A percentile compares a stretch with the other conserved stretches of the same genome.
phyloP scores from a whole-genome alignment of 2,113 vertebrate species.

The Tympanuchus pallidicinctus region DNA sequence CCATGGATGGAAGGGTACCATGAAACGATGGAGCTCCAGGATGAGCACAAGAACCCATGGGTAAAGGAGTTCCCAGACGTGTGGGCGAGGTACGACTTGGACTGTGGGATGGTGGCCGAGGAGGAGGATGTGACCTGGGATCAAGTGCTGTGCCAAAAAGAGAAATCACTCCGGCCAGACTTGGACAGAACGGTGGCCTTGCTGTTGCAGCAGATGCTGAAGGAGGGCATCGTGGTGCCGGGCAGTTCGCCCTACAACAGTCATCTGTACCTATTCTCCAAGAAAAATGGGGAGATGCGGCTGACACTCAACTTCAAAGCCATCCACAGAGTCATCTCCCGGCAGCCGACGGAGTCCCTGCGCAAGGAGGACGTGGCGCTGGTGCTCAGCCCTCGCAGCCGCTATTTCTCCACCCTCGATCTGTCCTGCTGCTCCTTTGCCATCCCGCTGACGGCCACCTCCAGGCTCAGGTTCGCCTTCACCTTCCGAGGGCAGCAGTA shows the following conservation, averaged over 20 bases:
- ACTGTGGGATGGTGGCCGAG: not conserved
- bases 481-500: not conserved
- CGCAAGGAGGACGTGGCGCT: fast-evolving
- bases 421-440: not conserved
- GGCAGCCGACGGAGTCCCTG: not conserved
- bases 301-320: not conserved
- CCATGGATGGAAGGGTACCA: not conserved
- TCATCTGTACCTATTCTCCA: not conserved
- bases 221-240: not conserved
- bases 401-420: not conserved
- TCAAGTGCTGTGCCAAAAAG: fast-evolving
- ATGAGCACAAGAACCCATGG: not conserved
- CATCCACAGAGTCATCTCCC: not conserved
- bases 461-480: slow-evolving; percentile 2
- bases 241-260: not conserved
- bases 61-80: not conserved
- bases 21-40: not conserved
- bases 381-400: not conserved
- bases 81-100: not conserved
- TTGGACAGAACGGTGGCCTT: fast-evolving
- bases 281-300: fast-evolving
- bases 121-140: fast-evolving
- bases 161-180: fast-evolving
- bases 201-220: not conserved
- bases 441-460: not conserved